These are phyloP conservation scores for Penelope pileata DNA, from an alignment of 2,113 vertebrate species.

Conservation along the genomic window DNA sequence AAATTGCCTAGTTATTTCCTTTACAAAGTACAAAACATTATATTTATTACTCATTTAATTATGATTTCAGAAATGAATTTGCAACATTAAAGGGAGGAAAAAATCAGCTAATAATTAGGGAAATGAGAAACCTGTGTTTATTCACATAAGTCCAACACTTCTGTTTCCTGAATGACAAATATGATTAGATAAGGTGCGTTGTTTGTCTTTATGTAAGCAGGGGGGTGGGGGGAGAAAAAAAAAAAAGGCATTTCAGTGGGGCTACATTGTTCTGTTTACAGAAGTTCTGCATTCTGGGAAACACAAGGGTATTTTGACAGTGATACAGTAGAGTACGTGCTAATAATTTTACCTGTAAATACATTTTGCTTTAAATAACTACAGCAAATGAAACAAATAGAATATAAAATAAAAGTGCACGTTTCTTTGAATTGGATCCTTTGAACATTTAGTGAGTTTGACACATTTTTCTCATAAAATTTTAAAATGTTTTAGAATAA, in stretches of 20 bases:
- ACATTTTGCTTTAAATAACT: neutral
- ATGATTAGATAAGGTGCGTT: constrained; percentile 43
- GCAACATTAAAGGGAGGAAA: constrained; percentile 35
- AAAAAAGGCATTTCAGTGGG: neutral
- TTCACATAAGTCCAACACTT: constrained; percentile 54
- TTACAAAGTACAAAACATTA: constrained; percentile 38
- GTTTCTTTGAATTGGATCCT: neutral
- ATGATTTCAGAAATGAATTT: constrained; percentile 63
- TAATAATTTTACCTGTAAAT: neutral
- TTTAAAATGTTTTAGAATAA: neutral
- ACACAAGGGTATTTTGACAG: neutral
- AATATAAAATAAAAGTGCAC: neutral
- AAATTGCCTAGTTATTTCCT: constrained; percentile 63
- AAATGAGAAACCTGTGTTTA: constrained; percentile 63
- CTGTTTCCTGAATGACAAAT: constrained; percentile 60
- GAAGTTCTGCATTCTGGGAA: neutral
- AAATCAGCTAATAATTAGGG: constrained; percentile 65
- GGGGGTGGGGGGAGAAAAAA: neutral
- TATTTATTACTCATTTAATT: constrained; percentile 71
- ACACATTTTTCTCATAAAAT: neutral
- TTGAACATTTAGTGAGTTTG: neutral
- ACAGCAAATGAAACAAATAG: neutral
- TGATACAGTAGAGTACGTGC: accelerated
- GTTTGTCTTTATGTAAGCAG: too few species aligned
- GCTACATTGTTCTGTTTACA: neutral